phyloP scores from a whole-genome alignment of 2,888 invertebrate genomes.

The Lathronympha strigana region DNA sequence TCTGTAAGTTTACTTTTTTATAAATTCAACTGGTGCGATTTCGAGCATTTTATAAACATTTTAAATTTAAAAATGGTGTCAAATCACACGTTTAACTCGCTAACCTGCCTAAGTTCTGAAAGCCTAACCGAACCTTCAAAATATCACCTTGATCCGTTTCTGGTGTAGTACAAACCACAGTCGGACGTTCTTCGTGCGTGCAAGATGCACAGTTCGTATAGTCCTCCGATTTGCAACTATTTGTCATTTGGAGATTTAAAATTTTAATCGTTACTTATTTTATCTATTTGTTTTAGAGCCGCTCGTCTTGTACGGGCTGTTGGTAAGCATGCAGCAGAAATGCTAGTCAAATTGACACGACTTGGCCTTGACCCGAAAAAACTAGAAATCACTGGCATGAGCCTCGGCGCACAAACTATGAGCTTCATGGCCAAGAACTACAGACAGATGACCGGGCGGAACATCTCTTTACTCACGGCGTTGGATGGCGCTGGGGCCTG shows the following conservation, averaged over 20 bases:
- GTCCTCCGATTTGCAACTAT: no score
- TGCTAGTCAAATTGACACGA: slow-evolving; percentile 4
- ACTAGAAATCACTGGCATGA: slow-evolving; percentile 9
- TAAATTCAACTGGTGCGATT: no score
- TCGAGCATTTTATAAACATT: no score
- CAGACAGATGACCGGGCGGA: slow-evolving; percentile 45
- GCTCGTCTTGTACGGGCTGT: slow-evolving; percentile 1
- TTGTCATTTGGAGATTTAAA: no score
- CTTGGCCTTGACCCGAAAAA: slow-evolving; percentile 7
- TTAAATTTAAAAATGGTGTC: not conserved
- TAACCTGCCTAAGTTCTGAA: no score
- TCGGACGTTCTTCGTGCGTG: no score
- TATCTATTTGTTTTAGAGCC: slow-evolving; percentile 6
- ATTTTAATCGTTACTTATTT: no score
- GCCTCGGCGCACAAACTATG: slow-evolving; percentile 43
- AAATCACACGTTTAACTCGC: no score
- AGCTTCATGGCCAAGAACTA: slow-evolving; percentile 50
- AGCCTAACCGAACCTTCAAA: no score
- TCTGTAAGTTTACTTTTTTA: slow-evolving; percentile 56
- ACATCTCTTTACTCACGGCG: slow-evolving; percentile 44
- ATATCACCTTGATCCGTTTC: no score
- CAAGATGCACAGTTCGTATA: no score
- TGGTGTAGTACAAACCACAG: no score
- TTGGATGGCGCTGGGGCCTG: slow-evolving; percentile 51
- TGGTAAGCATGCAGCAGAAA: slow-evolving; percentile 4